Evolutionary conservation across 1,140 invertebrate genomes (phyloP), one percentile per base, ranked within the genome.

Genomic region (Drosophila kikkawai): DNA sequence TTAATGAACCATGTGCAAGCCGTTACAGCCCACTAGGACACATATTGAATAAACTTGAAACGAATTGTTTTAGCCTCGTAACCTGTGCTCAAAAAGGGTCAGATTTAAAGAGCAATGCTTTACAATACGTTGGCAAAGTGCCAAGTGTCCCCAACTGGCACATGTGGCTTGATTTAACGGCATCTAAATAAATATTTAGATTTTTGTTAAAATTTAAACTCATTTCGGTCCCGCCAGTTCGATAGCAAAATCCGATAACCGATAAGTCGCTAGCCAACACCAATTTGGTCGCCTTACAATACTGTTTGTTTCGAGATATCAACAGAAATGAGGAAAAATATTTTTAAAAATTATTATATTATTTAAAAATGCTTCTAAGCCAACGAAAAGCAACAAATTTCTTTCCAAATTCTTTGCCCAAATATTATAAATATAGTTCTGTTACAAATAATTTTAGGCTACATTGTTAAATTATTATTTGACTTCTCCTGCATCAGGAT

Each of bases 231-330:
- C 60, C 13, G 36, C 39, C 39, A 39, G 39, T 68, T 55, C 48
- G 65, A 47, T 67, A n/a, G 26, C 17, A 9, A 7, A 15, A 37
- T 4, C n/a, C 39, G 42, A 59, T 66, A 66, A 6, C 26, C 17
- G n/a, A n/a, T 7, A 4, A 19, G n/a, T 11, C n/a, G 34, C 19
- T 50, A 32, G 34, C 37, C 50, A 65, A 41, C 50, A 58, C 39
- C 17, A 17, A 11, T 11, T 8, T 12, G 19, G 1, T 9, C 42
- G 11, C 12, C 47, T 61, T 29, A 57, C 73, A 83, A 39, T 74
- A 83, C 84, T 88, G 69, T 65, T 65, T 34, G n/a, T 11, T 32
- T 32, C 15, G 13, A 26, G 7, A 1, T 13, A 15, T 48, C 4
- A 22, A 47, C 8, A 15, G 26, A 26, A 15, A 3, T 22, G 7